Base-by-base conservation (phyloP, 2,113 vertebrate species). In the Tinamus guttatus region DNA sequence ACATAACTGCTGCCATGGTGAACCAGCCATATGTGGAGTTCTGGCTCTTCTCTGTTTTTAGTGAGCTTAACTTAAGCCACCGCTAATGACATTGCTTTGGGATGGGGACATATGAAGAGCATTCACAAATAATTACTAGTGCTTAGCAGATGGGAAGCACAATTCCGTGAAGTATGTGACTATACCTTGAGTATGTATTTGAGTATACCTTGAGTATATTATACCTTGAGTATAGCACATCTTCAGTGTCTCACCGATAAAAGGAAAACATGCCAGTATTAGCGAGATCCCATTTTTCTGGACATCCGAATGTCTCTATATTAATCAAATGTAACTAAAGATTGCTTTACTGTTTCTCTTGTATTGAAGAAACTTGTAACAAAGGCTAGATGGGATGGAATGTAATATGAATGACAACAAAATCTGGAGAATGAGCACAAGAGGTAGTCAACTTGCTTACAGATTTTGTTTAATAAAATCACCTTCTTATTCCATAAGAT, bases 1-100 rank as follows among this genome's bases (percentile, higher is more conserved):
- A 7, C 2, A 5, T 65, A 17, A 63, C 28, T 47, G 5, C 7
- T 14, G 52, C 14, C 40, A 24, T 51, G 0, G 0, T 51, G n/a
- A 74, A 25, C 56, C 58, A 47, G 76, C 69, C 19, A 7, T 21
- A 11, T 9, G 60, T 45, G 51, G 56, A 11, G 13, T 59, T 85
- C 68, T 67, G 63, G 54, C 68, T 80, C 1, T 1, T n/a, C 36
- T 51, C 34, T 0, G 0, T 13, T 40, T 27, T 63, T 25, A 11
- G 32, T 8, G 3, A 27, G 47, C 52, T 51, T 90, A 78, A 34
- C 36, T 49, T 41, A 64, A 81, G 67, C 28, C 73, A 60, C 56
- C 7, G 17, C 24, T 86, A 63, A 41, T 68, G 59, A 11, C 68
- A 47, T 56, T 63, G 60, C 51, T 86, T 88, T 81, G 95, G 68